Evolutionary conservation across 2,113 vertebrate species (phyloP), one percentile per base, ranked within the genome.

Genomic region (Platycercus adscitus): DNA sequence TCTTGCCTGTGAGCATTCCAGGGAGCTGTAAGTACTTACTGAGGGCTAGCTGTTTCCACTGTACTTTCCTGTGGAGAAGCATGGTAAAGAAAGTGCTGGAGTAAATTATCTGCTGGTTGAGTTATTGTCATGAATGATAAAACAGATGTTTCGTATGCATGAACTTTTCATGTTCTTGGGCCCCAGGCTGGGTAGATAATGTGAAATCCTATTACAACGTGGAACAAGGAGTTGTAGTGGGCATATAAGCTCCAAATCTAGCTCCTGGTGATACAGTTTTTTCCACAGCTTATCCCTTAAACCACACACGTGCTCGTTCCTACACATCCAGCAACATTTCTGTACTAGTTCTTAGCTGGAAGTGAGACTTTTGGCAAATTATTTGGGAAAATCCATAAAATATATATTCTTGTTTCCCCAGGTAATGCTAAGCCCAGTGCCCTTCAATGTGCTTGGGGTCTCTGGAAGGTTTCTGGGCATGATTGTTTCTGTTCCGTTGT

Each of bases 301-400:
- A 83, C 79, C 69, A 88, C 88, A 95, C 68, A 75, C 24, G 2
- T 96, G 68, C 61, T 92, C 37, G 31, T 88, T 63, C 60, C 73
- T 86, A 43, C 68, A 90, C 76, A 90, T 75, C 85, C 79, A 91
- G 50, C 26, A 93, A 18, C 39, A 71, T 88, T 96, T 88, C 50
- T 43, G 14, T 71, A 84, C n/a, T 47, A 55, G 8, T 86, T 91
- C 65, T 90, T 78, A 89, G 55, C 17, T 81, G 50, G 68, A 96
- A 96, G 89, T 75, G 88, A 90, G 90, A 97, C 20, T 91, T 94
- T 33, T 97, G 88, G 95, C 93, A 95, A 90, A 86, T 91, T 81
- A 78, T 90, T 83, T 93, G 91, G 96, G 96, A 95, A 97, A 90
- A 2, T 78, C 35, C 19, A 44, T 88, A 73, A 89, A 83, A 91